Base-by-base conservation (phyloP, 2,888 invertebrate genomes). In the Hyposoter dolosus region DNA sequence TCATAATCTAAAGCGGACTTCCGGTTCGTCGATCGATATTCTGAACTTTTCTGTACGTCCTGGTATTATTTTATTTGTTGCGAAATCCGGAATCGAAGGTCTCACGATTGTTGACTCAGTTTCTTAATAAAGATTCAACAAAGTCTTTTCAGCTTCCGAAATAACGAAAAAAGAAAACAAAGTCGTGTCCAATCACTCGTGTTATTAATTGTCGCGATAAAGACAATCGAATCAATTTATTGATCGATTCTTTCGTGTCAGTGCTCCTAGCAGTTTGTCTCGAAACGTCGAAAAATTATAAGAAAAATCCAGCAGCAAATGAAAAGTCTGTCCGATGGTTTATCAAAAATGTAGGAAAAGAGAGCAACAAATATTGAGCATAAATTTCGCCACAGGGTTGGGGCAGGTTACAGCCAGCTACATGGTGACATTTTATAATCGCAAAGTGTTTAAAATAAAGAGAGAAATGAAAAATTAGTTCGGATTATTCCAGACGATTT, bases 311-410 rank as follows among this genome's bases (percentile, higher is more conserved):
- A 40, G 40, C 40, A 40, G 40, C 40, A 10, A 53, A 81, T 43
- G 9, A 43, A 72, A 53, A 66, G 23, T 63, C 23, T 74, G 77
- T 74, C 50, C 19, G 17, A 72, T 43, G 12, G 65, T 23, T 69
- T 65, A 66, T 17, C 35, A 32, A 12, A 10, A 1, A 28, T 43
- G 81, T 32, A 79, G 23, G 40, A 68, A 65, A n/a, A 78, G 9
- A 82, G 66, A 60, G 17, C 10, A 56, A 60, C 43, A 45, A 43
- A 69, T n/a, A 9, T 60, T 35, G 68, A 40, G 47, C n/a, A 76
- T 87, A 90, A 90, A 92, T 91, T 92, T 91, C 82, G 89, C 90
- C 89, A 10, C 40, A 90, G 90, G 91, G 90, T 92, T 93, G 93
- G 89, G 92, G 92, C 92, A 92, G 92, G 93, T 92, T 92, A 91